Conservation (phyloP, 2,113 vertebrate genomes). For the Mugil cephalus region DNA sequence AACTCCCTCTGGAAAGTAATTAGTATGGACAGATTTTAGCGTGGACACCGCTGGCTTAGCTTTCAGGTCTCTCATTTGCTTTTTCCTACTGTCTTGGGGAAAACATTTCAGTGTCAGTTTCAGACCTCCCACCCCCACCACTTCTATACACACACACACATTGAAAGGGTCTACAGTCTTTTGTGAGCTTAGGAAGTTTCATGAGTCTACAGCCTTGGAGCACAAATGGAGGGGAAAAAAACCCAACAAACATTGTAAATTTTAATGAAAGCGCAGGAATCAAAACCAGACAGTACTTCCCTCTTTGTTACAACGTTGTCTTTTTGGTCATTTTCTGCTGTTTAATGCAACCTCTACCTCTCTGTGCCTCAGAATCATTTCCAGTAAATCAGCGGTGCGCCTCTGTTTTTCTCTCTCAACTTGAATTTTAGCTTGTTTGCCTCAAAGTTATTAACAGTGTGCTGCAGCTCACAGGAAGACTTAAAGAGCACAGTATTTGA, state of each 20-base stretch:
- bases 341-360: neutral
- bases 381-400: neutral
- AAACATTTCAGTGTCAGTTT: conserved; percentile 52
- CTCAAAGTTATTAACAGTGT: too few species aligned
- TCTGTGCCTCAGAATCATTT: neutral
- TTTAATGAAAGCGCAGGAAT: conserved; percentile 1
- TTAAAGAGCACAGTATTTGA: too few species aligned
- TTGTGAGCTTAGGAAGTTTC: conserved; percentile 32
- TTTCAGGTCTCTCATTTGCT: conserved; percentile 63
- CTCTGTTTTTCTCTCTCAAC: neutral
- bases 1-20: conserved; percentile 70
- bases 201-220: neutral
- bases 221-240: conserved; percentile 6
- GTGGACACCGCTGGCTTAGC: conserved; percentile 66
- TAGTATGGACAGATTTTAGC: conserved; percentile 67
- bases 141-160: neutral
- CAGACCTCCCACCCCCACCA: too few species aligned
- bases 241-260: neutral
- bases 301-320: neutral
- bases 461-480: too few species aligned
- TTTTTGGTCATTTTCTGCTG: neutral
- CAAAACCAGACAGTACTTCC: neutral
- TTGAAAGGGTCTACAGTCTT: conserved; percentile 25
- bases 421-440: neutral
- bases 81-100: conserved; percentile 51